A percentile compares a stretch with the other conserved stretches of the same genome.
phyloP scores from a whole-genome alignment of 2,113 vertebrate genomes.

The Lepus timidus region DNA sequence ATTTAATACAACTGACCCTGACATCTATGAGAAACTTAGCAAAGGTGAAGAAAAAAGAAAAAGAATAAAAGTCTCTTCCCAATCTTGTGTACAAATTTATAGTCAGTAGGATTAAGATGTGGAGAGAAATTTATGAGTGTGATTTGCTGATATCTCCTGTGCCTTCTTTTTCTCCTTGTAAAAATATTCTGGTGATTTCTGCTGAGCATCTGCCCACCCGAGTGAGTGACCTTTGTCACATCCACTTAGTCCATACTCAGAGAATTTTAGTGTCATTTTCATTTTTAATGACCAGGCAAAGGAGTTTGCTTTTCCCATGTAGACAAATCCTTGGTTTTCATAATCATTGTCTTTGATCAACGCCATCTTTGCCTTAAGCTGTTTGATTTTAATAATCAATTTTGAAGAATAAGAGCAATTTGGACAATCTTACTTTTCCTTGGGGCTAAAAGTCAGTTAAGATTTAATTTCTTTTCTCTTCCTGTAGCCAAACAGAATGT shows the following conservation, averaged over 20 bases:
- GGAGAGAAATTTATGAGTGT: not conserved
- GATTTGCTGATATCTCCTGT: not conserved
- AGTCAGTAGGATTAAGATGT: not conserved
- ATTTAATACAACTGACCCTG: not conserved
- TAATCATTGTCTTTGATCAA: slow-evolving; percentile 64
- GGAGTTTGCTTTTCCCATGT: not conserved
- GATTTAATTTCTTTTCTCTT: slow-evolving; percentile 69
- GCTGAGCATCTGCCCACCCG: not conserved
- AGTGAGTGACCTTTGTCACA: not conserved
- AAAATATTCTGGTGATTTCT: not conserved
- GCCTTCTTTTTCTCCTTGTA: not conserved
- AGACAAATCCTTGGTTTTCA: slow-evolving; percentile 52
- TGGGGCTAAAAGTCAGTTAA: slow-evolving; percentile 43
- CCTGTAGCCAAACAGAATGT: slow-evolving; percentile 69
- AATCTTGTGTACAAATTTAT: not conserved
- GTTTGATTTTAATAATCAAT: slow-evolving; percentile 75
- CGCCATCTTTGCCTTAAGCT: slow-evolving; percentile 57
- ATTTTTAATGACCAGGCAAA: slow-evolving; percentile 18
- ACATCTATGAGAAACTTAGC: not conserved
- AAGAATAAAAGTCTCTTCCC: not conserved
- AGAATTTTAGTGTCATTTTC: not conserved
- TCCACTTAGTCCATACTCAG: not conserved
- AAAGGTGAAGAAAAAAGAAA: not conserved
- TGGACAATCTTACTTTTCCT: slow-evolving; percentile 19
- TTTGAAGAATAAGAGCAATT: slow-evolving; percentile 51